Percentiles rank a stretch among this genome's conserved stretches.
Conservation (phyloP, 2,797 vertebrate species). For the Erithacus rubecula region DNA sequence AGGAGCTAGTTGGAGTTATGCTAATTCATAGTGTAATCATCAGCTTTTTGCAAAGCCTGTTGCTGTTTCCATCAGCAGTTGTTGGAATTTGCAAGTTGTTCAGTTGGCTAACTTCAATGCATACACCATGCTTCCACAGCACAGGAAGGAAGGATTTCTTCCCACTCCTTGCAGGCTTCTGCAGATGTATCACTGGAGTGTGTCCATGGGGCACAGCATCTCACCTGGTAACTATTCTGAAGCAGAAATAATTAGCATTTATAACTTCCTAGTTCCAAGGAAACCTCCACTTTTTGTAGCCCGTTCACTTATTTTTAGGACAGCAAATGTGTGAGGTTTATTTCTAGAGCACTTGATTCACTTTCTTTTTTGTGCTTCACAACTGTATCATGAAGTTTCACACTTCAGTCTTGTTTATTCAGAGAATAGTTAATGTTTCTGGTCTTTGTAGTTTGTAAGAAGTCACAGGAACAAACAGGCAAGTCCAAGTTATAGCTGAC, state of each 20-base stretch:
- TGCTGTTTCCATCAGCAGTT: neutral
- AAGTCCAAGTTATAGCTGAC: conserved; percentile 33
- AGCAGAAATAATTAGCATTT: neutral
- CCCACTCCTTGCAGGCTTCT: conserved; percentile 16
- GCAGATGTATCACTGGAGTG: neutral
- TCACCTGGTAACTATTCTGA: neutral
- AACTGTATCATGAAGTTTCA: conserved; percentile 37
- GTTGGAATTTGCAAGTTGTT: conserved; percentile 17
- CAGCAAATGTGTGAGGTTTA: neutral
- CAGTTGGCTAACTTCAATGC: neutral
- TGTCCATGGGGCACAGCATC: neutral
- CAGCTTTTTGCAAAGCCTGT: neutral
- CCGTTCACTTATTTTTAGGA: neutral
- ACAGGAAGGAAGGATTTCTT: conserved; percentile 7
- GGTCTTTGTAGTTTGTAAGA: conserved; percentile 20
- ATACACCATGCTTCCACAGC: neutral
- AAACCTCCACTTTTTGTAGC: conserved; percentile 1
- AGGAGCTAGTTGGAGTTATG: neutral
- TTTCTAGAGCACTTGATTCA: conserved; percentile 62
- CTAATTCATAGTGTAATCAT: neutral
- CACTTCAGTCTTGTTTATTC: conserved; percentile 27
- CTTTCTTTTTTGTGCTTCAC: conserved; percentile 51
- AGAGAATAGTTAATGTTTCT: conserved; percentile 2
- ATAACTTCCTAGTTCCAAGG: neutral
- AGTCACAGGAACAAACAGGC: conserved; percentile 38